Evolutionary conservation across 2,113 vertebrate genomes (phyloP).

Genomic region (Symphodus melops): DNA sequence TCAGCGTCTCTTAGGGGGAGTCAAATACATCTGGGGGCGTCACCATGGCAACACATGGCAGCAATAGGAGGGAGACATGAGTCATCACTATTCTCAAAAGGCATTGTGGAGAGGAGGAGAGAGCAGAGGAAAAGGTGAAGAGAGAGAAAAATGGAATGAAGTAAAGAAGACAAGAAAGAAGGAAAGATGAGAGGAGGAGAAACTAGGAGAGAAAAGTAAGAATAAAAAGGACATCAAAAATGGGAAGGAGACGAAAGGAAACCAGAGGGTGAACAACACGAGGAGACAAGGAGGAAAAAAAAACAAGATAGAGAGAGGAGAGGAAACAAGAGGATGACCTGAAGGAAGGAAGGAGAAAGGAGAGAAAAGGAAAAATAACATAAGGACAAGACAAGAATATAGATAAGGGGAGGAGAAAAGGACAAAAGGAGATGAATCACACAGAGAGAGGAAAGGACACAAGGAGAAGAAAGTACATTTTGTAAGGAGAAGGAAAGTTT

Average conservation of each 20-base stretch:
- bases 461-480: background rate
- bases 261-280: too few species aligned
- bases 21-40: conserved; percentile 74
- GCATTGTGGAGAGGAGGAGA: conserved; percentile 18
- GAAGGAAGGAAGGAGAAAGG: background rate
- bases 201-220: background rate
- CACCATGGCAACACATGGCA: conserved; percentile 73
- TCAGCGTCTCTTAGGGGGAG: conserved; percentile 51
- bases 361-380: background rate
- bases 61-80: conserved; percentile 72
- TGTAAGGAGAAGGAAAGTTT: background rate
- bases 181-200: background rate
- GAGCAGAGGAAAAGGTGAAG: background rate
- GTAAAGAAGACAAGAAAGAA: background rate
- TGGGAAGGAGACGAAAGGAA: background rate
- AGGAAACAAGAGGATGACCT: background rate
- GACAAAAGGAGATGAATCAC: too few species aligned
- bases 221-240: background rate
- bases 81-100: conserved; percentile 74
- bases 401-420: too few species aligned
- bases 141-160: background rate
- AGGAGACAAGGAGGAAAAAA: too few species aligned
- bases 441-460: background rate
- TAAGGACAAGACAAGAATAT: background rate
- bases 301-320: background rate